Evolutionary conservation across 2,113 vertebrate genomes (phyloP).

Genomic region (Cervus canadensis): DNA sequence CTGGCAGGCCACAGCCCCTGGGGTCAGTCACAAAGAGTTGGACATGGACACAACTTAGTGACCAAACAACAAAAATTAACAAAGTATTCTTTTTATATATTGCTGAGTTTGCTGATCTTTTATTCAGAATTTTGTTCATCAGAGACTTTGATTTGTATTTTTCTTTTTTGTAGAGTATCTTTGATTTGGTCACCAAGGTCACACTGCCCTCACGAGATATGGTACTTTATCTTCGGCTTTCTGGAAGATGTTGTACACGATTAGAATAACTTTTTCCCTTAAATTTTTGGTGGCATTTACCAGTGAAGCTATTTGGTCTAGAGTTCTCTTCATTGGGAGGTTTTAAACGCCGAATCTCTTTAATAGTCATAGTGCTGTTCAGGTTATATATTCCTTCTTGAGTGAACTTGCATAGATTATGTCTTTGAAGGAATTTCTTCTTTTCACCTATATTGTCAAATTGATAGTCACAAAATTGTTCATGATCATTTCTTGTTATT

Average conservation of each 20-base stretch:
- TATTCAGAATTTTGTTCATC: background rate
- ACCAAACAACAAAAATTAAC: background rate
- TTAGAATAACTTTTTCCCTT: background rate
- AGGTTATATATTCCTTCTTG: background rate
- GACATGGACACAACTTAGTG: background rate
- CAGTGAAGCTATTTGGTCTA: background rate
- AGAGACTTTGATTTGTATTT: background rate
- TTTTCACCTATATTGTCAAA: background rate
- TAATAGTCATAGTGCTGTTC: background rate
- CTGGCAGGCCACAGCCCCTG: background rate
- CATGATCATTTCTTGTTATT: background rate
- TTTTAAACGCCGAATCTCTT: background rate
- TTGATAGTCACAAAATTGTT: background rate
- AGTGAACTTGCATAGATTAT: background rate
- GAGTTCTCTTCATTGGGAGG: background rate
- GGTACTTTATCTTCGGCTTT: background rate
- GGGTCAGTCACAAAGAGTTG: rapidly evolving
- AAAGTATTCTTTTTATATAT: background rate
- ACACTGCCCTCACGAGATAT: background rate
- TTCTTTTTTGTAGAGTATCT: background rate
- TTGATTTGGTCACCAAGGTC: background rate
- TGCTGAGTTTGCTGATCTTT: background rate
- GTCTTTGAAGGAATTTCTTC: background rate
- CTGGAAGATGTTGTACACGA: background rate
- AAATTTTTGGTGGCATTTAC: background rate